Evolutionary conservation across 2,113 vertebrate genomes (phyloP).

Genomic region (Falcunculus frontatus): DNA sequence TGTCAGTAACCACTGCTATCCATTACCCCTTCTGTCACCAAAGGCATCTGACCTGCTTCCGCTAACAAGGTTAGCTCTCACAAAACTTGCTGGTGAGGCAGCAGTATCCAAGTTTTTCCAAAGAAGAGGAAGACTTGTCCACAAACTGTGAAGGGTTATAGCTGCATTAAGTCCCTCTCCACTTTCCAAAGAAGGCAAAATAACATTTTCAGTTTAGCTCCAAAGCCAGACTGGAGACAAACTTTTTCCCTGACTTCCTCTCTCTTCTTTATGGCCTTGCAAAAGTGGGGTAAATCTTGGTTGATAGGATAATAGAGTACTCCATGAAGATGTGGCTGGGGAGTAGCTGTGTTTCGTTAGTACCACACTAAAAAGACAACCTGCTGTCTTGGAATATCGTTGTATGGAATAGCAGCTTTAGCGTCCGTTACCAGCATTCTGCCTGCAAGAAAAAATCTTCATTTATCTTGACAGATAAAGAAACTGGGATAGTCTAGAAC

Average conservation of each 20-base stretch:
- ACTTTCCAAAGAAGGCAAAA: background rate
- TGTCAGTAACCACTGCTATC: background rate
- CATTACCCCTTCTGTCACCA: accelerated
- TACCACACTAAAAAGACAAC: background rate
- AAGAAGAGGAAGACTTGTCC: background rate
- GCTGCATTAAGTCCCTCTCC: background rate
- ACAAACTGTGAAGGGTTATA: background rate
- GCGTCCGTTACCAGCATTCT: background rate
- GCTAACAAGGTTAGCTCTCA: background rate
- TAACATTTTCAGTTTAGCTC: background rate
- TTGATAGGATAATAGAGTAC: background rate
- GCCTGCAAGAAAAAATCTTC: background rate
- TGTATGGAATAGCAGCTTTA: background rate
- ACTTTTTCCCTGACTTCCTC: background rate
- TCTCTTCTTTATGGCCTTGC: background rate
- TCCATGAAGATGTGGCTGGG: background rate
- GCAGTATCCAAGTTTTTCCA: background rate
- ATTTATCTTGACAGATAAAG: background rate
- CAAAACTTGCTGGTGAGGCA: background rate
- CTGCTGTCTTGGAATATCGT: background rate
- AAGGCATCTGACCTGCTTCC: background rate
- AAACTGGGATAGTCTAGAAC: background rate
- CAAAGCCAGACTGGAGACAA: background rate
- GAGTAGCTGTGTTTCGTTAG: background rate
- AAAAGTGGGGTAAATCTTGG: background rate